Evolutionary conservation across 2,888 invertebrate genomes (phyloP).

Genomic region (Auanema freiburgensis): DNA sequence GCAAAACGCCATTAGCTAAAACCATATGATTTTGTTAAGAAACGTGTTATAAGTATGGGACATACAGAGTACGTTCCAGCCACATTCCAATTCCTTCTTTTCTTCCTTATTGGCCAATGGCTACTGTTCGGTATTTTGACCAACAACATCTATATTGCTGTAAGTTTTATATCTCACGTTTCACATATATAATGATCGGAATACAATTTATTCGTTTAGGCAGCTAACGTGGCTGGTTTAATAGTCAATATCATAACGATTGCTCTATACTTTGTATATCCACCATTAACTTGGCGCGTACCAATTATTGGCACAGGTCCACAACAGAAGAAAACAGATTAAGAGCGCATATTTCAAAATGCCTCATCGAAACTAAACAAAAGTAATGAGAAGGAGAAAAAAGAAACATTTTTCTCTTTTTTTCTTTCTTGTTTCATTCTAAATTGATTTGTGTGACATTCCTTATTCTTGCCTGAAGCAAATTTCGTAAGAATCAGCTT

Average conservation of each 20-base stretch:
- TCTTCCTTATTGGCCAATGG: conserved; percentile 57
- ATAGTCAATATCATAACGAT: conserved; percentile 53
- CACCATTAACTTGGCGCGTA: conserved; percentile 62
- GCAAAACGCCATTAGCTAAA: not conserved
- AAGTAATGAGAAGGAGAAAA: too few species aligned
- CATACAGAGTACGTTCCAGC: conserved; percentile 62
- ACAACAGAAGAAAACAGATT: conserved; percentile 38
- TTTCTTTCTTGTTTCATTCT: too few species aligned
- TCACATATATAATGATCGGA: not conserved
- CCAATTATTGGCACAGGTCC: conserved; percentile 57
- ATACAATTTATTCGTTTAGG: conserved; percentile 28
- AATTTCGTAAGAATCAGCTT: too few species aligned
- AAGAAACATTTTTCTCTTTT: too few species aligned
- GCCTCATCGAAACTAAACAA: too few species aligned
- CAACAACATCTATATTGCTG: conserved; percentile 56
- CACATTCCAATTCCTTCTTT: conserved; percentile 55
- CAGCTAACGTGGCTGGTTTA: conserved; percentile 58
- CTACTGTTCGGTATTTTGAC: conserved; percentile 51
- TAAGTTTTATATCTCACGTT: conserved; percentile 24
- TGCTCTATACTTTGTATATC: conserved; percentile 56
- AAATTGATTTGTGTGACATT: too few species aligned
- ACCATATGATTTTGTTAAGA: conserved; percentile 32
- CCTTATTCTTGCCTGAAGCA: too few species aligned
- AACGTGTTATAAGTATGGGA: conserved; percentile 45
- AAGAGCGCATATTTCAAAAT: not conserved